Base-by-base conservation (phyloP, 2,113 vertebrate genomes). In the Cinclus cinclus region DNA sequence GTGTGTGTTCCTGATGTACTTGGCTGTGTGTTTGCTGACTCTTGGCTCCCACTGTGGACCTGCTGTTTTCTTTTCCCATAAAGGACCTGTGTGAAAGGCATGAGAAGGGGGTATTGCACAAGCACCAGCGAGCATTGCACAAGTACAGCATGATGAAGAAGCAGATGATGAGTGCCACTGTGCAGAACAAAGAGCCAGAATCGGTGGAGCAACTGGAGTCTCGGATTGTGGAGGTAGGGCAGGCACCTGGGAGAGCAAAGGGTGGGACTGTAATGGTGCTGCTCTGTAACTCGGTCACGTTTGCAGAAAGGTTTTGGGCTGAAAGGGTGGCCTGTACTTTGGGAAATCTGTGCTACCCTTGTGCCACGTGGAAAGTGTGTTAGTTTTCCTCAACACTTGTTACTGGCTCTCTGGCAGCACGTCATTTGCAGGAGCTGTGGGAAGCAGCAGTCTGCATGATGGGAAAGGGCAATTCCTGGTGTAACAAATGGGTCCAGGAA, bases 81-180 rank as follows among this genome's bases (percentile, higher is more conserved):
- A 52, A 99, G 99, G 99, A 99, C 94, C 98, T 99, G 93, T 99
- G 99, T 21, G 99, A 99, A 95, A 98, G 99, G 37, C 99, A 99
- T 0, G 99, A 99, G 98, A 99, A 99, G 95, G 99, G 99, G 0
- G 98, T 99, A 3, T 97, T 99, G 62, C 99, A 99, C 55, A 99
- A 99, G 94, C 99, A 99, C 96, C 99, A 99, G 98, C 98, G 98
- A n/a, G 99, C 99, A 0, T 97, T 99, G 97, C 99, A 99, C 96
- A 99, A 99, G 95, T 99, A 99, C 94, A 97, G 98, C 58, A 85
- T 99, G 97, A 99, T 99, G 99, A 99, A 98, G 98, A 98, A 97
- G 98, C 99, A 99, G 98, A 98, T 98, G 98, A 98, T 99, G 98
- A 99, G 98, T 15, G 98, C 98, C 25, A 96, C 99, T 0, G 98